Conservation (phyloP, 92 coral and sea anemone genomes). For the Diadumene lineata region DNA sequence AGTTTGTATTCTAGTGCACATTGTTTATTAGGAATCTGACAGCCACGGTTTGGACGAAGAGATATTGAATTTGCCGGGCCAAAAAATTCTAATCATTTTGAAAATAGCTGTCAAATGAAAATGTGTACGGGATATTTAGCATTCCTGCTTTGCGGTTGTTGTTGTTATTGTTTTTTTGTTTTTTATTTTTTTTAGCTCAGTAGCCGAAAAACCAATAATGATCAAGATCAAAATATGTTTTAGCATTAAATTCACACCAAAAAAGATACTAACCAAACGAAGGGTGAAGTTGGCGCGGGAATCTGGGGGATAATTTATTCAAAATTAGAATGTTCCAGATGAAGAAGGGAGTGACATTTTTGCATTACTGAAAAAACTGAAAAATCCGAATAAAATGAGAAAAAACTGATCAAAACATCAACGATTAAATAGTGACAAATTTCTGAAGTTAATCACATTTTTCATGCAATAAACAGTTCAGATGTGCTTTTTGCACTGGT, state of each 20-base stretch:
- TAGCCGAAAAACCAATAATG: neutral
- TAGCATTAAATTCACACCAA: neutral
- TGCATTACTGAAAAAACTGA: neutral
- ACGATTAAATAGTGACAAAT: neutral
- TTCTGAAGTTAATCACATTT: too few relatives aligned
- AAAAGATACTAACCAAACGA: neutral
- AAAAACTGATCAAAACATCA: neutral
- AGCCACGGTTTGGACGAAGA: neutral
- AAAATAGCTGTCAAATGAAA: neutral
- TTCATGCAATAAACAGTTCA: neutral
- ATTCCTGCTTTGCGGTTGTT: too few relatives aligned
- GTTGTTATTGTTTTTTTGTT: too few relatives aligned
- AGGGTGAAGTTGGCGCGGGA: neutral
- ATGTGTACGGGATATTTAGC: too few relatives aligned
- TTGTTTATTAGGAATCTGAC: constrained; percentile 4
- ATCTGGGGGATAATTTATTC: neutral
- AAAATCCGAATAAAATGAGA: neutral
- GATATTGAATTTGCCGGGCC: too few relatives aligned
- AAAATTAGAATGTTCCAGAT: neutral
- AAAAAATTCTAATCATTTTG: too few relatives aligned
- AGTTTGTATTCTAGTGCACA: neutral
- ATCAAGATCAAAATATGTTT: neutral
- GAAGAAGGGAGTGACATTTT: constrained; percentile 1
- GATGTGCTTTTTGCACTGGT: neutral
- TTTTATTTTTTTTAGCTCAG: neutral